Base-by-base conservation (phyloP, 2,888 invertebrate species). In the Trissonchulus latispiculum region DNA sequence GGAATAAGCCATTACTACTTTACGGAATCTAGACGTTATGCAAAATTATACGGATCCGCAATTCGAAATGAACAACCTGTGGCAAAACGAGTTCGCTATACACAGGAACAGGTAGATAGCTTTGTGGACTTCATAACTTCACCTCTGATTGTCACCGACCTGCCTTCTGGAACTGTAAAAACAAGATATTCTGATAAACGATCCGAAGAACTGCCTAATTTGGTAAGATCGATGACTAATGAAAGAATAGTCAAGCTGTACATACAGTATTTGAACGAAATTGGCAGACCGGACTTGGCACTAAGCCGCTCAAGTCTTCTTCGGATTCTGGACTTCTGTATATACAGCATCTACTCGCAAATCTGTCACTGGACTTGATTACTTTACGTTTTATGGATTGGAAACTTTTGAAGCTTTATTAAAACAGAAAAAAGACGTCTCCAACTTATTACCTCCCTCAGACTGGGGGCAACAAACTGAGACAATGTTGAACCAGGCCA, bases 341-440 rank as follows among this genome's bases (percentile, higher is more conserved):
- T n/a, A n/a, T n/a, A 68, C 23, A 15, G 68, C 68, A 32, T 68
- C 68, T 2, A 68, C 68, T 3, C 68, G 35, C 8, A 68, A 68
- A n/a, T 8, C 15, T 8, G 15, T 68, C 8, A 8, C 2, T 3
- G 36, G 68, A 32, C 15, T 68, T 8, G 68, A 68, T 33, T 68
- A 68, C n/a, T 33, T 32, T 68, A 68, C 68, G 2, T 68, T 32
- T 35, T 8, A 29, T 68, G 68, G 36, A 68, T 15, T 15, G 2
- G 36, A 29, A 15, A 35, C 32, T 8, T 32, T 68, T 8, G 68
- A 68, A 8, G 3, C 32, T 28, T 33, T 68, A 62, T 3, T 29
- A 8, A 48, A 15, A 15, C 8, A 15, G 23, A 23, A 8, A 8
- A 23, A 8, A 48, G 23, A 8, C 8, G 23, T 48, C 23, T 48